phyloP scores from a whole-genome alignment of 1,140 invertebrate species.

The Drosophila pruinosa region DNA sequence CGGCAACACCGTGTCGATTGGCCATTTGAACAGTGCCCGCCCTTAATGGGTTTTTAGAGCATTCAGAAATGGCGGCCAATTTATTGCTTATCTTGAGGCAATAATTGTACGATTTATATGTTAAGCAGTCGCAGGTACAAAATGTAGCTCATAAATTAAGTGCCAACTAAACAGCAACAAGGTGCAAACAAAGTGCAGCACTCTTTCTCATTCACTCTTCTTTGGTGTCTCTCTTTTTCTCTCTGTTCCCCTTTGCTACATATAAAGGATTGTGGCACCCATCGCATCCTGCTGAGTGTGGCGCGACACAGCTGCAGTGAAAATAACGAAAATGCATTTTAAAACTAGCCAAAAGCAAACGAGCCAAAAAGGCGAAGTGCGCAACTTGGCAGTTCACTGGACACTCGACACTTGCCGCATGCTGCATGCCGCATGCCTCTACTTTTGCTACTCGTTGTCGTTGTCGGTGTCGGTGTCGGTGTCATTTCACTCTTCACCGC shows the following conservation, averaged over 20 bases:
- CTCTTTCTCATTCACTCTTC: neutral
- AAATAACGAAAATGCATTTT: slow-evolving; percentile 81
- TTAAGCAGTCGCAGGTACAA: slow-evolving; percentile 33
- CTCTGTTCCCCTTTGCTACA: neutral
- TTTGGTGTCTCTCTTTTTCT: neutral
- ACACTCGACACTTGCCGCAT: slow-evolving; percentile 30
- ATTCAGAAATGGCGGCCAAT: slow-evolving; percentile 38
- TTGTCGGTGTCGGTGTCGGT: neutral
- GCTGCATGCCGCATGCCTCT: neutral
- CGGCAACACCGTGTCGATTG: neutral
- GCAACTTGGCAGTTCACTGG: slow-evolving; percentile 54
- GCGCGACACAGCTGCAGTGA: slow-evolving; percentile 69
- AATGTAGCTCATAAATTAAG: slow-evolving; percentile 77
- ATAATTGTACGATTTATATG: slow-evolving; percentile 36
- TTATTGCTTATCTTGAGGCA: slow-evolving; percentile 28
- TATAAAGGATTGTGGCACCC: neutral
- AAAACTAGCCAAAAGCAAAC: slow-evolving; percentile 61
- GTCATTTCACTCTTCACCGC: neutral
- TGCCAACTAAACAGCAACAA: slow-evolving; percentile 67
- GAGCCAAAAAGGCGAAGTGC: slow-evolving; percentile 42
- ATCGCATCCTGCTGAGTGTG: neutral
- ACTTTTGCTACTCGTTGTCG: neutral
- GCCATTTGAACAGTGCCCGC: slow-evolving; percentile 1
- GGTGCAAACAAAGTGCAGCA: slow-evolving; percentile 27
- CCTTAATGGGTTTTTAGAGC: neutral